Evolutionary conservation across 2,888 invertebrate genomes (phyloP).

Genomic region (Meloe dianella): DNA sequence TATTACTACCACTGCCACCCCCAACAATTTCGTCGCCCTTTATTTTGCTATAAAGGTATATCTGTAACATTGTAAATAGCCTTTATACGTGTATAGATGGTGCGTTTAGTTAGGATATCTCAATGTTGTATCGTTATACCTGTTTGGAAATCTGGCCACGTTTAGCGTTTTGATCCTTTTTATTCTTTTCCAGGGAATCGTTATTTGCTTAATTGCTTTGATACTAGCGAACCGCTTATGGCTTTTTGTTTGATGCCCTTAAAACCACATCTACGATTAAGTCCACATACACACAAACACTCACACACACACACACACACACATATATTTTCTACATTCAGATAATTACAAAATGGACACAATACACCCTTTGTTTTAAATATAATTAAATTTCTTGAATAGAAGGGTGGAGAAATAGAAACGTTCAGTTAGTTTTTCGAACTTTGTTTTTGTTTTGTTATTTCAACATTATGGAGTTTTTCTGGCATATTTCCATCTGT

Average conservation of each 20-base stretch:
- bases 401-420: conserved; percentile 8
- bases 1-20: background rate
- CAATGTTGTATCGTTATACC: conserved; percentile 15
- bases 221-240: conserved; percentile 36
- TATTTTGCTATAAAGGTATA: background rate
- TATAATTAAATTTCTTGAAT: conserved; percentile 39
- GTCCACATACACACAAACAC: too few relatives aligned
- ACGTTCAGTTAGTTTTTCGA: too few relatives aligned
- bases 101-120: conserved; percentile 15
- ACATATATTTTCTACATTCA: conserved; percentile 34
- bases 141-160: conserved; percentile 30
- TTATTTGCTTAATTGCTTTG: conserved; percentile 40
- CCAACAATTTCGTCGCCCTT: background rate
- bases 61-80: conserved; percentile 18
- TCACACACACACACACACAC: conserved; percentile 32
- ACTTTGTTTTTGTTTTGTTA: background rate
- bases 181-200: conserved; percentile 29
- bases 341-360: conserved; percentile 40
- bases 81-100: conserved; percentile 18
- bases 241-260: conserved; percentile 35
- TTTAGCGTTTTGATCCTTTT: conserved; percentile 30
- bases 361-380: conserved; percentile 22
- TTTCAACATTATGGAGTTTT: too few relatives aligned
- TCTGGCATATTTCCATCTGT: background rate
- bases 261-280: conserved; percentile 1